phyloP scores from a whole-genome alignment of 2,113 vertebrate species.

The Brachionichthys hirsutus region DNA sequence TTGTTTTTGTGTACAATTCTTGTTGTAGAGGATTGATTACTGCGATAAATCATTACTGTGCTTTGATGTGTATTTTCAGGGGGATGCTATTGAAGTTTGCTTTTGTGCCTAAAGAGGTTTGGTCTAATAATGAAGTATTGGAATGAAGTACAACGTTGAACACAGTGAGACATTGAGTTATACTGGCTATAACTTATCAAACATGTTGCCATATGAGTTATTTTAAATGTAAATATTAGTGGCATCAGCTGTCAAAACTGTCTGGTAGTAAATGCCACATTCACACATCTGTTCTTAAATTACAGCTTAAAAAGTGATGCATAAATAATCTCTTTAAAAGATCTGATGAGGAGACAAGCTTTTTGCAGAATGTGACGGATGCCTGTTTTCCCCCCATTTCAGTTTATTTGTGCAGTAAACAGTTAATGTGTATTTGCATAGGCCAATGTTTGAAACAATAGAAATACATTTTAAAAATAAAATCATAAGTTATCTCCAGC shows the following conservation, averaged over 20 bases:
- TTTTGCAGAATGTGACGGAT: background rate
- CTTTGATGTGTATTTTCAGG: constrained; percentile 29
- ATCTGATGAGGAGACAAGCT: background rate
- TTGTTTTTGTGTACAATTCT: constrained; percentile 36
- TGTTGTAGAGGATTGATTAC: constrained; percentile 63
- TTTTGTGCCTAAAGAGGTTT: constrained; percentile 5
- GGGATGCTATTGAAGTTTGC: constrained; percentile 32
- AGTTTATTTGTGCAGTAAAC: constrained; percentile 1
- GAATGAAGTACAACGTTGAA: constrained; percentile 29
- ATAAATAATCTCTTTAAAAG: background rate
- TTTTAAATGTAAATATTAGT: constrained; percentile 29
- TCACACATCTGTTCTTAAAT: constrained; percentile 12
- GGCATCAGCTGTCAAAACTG: constrained; percentile 26
- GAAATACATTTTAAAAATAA: no score
- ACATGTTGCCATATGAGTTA: constrained; percentile 4
- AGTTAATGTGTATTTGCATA: background rate
- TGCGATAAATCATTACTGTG: constrained; percentile 2
- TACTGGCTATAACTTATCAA: constrained; percentile 13
- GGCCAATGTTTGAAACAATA: no score
- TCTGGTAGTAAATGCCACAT: constrained; percentile 3
- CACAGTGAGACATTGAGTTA: background rate
- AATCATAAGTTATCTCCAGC: background rate
- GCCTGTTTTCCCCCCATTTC: background rate
- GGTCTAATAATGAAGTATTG: constrained; percentile 40
- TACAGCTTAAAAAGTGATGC: background rate